Evolutionary conservation across 2,797 vertebrate genomes (phyloP), one percentile per base, ranked within the genome.

Genomic region (Tragelaphus oryx): DNA sequence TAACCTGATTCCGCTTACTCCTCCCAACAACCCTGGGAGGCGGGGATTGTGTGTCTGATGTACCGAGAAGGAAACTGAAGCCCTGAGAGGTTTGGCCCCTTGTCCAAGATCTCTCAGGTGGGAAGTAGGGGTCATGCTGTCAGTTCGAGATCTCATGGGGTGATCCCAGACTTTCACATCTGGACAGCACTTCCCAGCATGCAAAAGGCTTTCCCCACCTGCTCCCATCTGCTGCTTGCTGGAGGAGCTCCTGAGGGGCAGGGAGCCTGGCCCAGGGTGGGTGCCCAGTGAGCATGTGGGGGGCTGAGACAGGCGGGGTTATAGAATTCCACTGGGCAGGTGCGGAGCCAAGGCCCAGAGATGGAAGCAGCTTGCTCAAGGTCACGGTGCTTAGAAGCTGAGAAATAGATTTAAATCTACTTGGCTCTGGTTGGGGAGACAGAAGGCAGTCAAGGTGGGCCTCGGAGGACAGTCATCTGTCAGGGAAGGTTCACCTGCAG

Each of bases 271-370:
- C 48, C 16, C 48, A 8, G 2, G 5, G 28, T 10, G 11, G 57
- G n/a, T 30, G 1, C 33, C 86, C 13, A 20, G 84, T 14, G 80
- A 74, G 33, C 3, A 1, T 16, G 8, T 0, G 1, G 0, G 6
- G 93, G 80, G 30, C 59, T 0, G 46, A 89, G 54, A 28, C 50
- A 20, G n/a, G 54, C 28, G 5, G 80, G 37, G 20, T 24, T 37
- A 2, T 10, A 30, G 6, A 8, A 8, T 71, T 20, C 71, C 55
- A 9, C 13, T 50, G 4, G 74, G 41, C 6, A 41, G 52, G 44
- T 59, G 17, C 24, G 18, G 30, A 12, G 50, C 30, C 20, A 22
- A 16, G 76, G 28, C 52, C 48, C 60, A 41, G 86, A 8, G 50
- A 82, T 8, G 8, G 3, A 22, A 71, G 55, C 57, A 37, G 33